Conservation (phyloP, 1,140 invertebrate genomes). For the Potamilus streckersoni region DNA sequence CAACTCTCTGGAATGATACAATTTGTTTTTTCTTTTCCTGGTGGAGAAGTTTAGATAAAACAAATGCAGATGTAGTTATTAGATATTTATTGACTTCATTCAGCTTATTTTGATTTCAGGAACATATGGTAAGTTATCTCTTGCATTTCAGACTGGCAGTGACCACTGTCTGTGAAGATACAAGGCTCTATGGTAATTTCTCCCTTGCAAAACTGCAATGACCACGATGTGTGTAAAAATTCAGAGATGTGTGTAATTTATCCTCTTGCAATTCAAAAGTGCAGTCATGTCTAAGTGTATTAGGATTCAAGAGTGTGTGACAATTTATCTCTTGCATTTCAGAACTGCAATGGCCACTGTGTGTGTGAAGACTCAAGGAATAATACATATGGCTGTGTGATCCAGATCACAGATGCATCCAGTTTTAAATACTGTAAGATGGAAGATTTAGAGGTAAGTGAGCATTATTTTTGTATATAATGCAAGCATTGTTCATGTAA, state of each 20-base stretch:
- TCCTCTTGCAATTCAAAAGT: slow-evolving; percentile 38
- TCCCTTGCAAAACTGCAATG: too few relatives aligned
- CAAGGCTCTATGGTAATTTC: slow-evolving; percentile 9
- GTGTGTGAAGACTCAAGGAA: slow-evolving; percentile 71
- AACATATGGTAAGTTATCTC: neutral
- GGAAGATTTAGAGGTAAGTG: slow-evolving; percentile 77
- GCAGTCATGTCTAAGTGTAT: too few relatives aligned
- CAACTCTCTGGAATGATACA: too few relatives aligned
- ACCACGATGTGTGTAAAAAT: too few relatives aligned
- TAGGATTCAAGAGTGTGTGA: too few relatives aligned
- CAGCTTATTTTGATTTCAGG: too few relatives aligned
- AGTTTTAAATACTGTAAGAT: slow-evolving; percentile 84
- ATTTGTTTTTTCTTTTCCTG: too few relatives aligned
- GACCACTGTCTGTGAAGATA: slow-evolving; percentile 57
- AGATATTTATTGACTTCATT: too few relatives aligned
- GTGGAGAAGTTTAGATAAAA: too few relatives aligned
- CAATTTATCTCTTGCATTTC: slow-evolving; percentile 8
- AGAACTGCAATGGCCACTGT: slow-evolving; percentile 52
- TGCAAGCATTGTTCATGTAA: too few relatives aligned
- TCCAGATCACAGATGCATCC: slow-evolving; percentile 71
- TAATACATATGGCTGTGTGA: slow-evolving; percentile 85
- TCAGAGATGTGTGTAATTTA: neutral
- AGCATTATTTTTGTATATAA: too few relatives aligned
- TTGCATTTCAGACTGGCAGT: slow-evolving; percentile 40
- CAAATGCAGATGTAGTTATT: too few relatives aligned